Conservation (phyloP, 2,888 invertebrate genomes). For the Caenorhabditis parvicauda region DNA sequence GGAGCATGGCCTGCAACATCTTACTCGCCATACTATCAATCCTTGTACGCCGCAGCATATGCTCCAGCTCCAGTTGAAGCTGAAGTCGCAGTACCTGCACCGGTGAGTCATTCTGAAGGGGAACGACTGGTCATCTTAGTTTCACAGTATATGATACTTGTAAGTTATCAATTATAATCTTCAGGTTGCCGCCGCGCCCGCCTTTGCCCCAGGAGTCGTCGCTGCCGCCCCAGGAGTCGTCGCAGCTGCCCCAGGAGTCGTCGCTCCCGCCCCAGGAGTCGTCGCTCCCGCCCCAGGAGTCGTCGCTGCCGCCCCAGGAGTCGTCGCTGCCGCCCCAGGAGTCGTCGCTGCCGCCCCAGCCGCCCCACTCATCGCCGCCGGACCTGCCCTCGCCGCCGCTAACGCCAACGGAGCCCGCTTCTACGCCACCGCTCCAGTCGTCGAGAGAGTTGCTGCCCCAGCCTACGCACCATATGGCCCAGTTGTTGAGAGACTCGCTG, state of each 20-base stretch:
- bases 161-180: not conserved
- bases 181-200: too few relatives aligned
- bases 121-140: not conserved
- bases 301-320: too few relatives aligned
- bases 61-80: not conserved
- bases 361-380: slow-evolving; percentile 17
- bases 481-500: slow-evolving; percentile 9
- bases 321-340: too few relatives aligned
- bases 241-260: not conserved
- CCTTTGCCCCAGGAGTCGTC: too few relatives aligned
- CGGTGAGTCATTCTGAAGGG: not conserved
- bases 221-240: too few relatives aligned
- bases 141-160: not conserved
- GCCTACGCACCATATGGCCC: slow-evolving; percentile 9
- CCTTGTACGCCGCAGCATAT: not conserved
- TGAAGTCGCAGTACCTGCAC: not conserved
- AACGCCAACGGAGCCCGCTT: slow-evolving; percentile 9
- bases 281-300: slow-evolving; percentile 23
- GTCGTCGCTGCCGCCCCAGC: slow-evolving; percentile 22
- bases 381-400: slow-evolving; percentile 14
- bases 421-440: slow-evolving; percentile 7
- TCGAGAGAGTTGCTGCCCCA: slow-evolving; percentile 10
- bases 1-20: too few relatives aligned
- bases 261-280: slow-evolving; percentile 15
- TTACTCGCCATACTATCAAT: too few relatives aligned